Evolutionary conservation across 2,797 vertebrate species (phyloP).

Genomic region (Chaenodraco wilsoni): DNA sequence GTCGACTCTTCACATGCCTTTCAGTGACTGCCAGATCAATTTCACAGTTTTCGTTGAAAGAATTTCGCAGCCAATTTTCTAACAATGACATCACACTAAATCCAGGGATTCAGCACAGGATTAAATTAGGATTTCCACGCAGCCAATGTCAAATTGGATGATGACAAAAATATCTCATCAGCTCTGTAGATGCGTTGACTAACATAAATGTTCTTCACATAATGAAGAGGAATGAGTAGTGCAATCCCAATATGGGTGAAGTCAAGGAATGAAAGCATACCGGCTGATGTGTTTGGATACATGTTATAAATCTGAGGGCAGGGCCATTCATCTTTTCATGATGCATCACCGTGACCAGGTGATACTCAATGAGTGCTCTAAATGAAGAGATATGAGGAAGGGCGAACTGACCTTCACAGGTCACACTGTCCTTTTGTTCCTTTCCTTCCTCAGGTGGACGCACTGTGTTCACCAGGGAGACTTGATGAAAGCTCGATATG

Average conservation of each 20-base stretch:
- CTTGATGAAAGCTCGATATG: not conserved
- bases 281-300: constrained; percentile 55
- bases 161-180: constrained; percentile 19
- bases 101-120: constrained; percentile 15
- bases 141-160: constrained; percentile 2
- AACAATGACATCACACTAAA: constrained; percentile 27
- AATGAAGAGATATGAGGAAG: constrained; percentile 76
- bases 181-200: constrained; percentile 24
- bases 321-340: constrained; percentile 61
- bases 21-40: constrained; percentile 71
- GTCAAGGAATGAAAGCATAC: constrained; percentile 47
- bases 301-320: constrained; percentile 60
- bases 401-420: constrained; percentile 67
- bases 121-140: constrained; percentile 29
- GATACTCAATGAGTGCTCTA: constrained; percentile 59
- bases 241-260: constrained; percentile 34
- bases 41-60: constrained; percentile 57
- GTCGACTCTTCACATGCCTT: constrained; percentile 45
- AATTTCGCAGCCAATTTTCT: constrained; percentile 42
- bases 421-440: constrained; percentile 15
- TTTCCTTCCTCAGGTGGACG: not conserved
- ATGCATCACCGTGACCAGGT: constrained; percentile 56
- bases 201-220: constrained; percentile 5
- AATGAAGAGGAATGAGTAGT: constrained; percentile 15
- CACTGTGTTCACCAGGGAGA: not conserved